Percentiles rank a stretch among this genome's conserved stretches.
These are phyloP conservation scores for Mirza zaza DNA, from an alignment of 2,113 vertebrate species.

Conservation along the genomic window DNA sequence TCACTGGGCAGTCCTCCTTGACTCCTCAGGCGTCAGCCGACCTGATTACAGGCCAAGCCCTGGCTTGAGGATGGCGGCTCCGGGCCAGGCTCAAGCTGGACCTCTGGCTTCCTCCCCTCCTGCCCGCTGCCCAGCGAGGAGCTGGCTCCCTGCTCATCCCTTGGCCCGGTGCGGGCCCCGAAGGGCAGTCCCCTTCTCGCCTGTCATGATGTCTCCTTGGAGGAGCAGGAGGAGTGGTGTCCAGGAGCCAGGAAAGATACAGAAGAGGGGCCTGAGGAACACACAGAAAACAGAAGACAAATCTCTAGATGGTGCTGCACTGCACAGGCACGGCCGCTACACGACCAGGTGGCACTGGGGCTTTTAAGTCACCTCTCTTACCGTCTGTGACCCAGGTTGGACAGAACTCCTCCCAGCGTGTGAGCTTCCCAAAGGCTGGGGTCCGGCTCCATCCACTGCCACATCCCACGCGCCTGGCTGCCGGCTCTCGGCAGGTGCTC, in stretches of 20 bases:
- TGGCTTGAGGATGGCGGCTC: background rate
- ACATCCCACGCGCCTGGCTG: background rate
- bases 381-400: background rate
- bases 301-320: accelerated
- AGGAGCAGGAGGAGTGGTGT: background rate
- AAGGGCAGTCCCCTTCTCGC: background rate
- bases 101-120: background rate
- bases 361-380: background rate
- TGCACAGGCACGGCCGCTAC: accelerated
- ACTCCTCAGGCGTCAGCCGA: background rate
- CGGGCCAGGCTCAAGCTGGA: no score
- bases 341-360: no score
- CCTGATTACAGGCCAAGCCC: no score
- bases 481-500: background rate
- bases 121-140: background rate
- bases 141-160: background rate
- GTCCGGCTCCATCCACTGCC: background rate
- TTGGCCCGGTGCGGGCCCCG: background rate
- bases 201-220: background rate
- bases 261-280: background rate
- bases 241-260: background rate
- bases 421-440: background rate
- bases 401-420: background rate
- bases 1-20: background rate
- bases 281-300: background rate